phyloP scores from a whole-genome alignment of 2,797 vertebrate genomes.

The Sciurus carolinensis region DNA sequence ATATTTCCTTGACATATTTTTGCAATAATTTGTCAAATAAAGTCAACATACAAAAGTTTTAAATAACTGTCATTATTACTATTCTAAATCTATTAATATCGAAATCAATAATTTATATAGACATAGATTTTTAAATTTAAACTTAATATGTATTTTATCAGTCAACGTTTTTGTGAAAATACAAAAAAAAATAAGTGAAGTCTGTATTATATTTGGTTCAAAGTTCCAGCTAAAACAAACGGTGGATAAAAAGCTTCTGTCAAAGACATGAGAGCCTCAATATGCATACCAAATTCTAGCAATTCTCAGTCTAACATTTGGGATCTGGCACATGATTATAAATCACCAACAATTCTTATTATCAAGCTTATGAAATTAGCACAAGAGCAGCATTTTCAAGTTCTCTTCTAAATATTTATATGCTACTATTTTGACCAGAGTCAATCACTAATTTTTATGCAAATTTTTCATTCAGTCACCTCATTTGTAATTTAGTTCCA shows the following conservation, averaged over 20 bases:
- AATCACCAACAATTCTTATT: neutral
- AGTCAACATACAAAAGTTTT: neutral
- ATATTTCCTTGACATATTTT: neutral
- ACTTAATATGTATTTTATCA: neutral
- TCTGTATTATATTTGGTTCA: neutral
- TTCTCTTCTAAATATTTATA: slow-evolving; percentile 18
- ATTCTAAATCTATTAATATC: neutral
- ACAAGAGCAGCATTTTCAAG: neutral
- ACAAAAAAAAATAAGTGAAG: neutral
- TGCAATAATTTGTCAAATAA: neutral
- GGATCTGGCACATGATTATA: neutral
- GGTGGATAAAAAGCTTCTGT: neutral
- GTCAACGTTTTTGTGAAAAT: neutral
- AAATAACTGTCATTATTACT: neutral
- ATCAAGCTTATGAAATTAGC: neutral
- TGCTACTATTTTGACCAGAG: neutral
- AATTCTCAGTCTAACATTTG: neutral
- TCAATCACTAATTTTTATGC: neutral
- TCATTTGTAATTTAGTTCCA: neutral
- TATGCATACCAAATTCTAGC: neutral
- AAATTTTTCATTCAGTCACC: neutral
- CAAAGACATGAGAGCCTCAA: neutral
- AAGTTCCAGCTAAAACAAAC: neutral
- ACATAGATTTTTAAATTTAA: neutral
- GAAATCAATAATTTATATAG: neutral